phyloP scores from a whole-genome alignment of 35 echinoderm and acorn worm genomes.

The Heliocidaris tuberculata region DNA sequence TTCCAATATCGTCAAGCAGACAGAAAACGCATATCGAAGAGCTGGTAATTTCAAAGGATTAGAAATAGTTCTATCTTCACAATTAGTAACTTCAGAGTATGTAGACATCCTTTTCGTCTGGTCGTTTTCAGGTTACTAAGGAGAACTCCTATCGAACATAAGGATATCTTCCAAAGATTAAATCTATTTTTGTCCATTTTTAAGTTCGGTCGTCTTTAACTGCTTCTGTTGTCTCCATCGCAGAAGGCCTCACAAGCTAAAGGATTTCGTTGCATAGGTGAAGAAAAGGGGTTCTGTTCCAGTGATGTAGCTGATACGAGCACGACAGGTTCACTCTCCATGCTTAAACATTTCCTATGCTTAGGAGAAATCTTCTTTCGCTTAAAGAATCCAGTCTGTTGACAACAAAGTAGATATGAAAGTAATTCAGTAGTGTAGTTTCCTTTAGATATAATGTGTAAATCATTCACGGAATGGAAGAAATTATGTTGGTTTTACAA shows the following conservation, averaged over 20 bases:
- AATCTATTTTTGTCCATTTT: no score
- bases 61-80: no score
- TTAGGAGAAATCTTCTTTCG: slow-evolving; percentile 30
- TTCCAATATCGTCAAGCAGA: no score
- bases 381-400: slow-evolving; percentile 30
- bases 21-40: no score
- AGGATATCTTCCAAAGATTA: no score
- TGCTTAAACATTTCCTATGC: neutral
- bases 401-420: neutral
- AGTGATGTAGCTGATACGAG: neutral
- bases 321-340: neutral
- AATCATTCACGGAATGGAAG: neutral
- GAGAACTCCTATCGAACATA: no score
- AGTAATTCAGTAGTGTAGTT: neutral
- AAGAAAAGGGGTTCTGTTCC: neutral
- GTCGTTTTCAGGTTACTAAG: no score
- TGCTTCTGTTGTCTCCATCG: neutral
- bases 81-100: no score
- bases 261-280: neutral
- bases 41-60: no score
- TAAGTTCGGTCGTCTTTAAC: neutral
- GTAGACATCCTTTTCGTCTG: no score
- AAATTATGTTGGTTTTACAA: neutral
- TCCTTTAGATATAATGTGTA: neutral
- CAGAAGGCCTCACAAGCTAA: neutral